These are phyloP conservation scores for Cheilosia impressa DNA, from an alignment of 2,888 invertebrate species.

Conservation along the genomic window DNA sequence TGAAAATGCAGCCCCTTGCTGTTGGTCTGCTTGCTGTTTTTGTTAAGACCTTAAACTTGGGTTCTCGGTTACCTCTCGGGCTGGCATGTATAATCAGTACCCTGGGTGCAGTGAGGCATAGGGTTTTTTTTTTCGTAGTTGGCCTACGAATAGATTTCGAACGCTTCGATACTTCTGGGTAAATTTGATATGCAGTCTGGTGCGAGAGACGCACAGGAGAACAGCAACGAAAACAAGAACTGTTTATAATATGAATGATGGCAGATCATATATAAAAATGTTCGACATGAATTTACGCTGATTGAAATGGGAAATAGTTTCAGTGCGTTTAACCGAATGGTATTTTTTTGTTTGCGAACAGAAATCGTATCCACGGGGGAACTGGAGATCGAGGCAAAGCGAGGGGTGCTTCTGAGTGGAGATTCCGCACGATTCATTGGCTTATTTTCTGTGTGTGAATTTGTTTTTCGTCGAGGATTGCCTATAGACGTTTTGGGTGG, in stretches of 20 bases:
- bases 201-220: conserved; percentile 29
- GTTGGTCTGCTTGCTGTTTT: conserved; percentile 29
- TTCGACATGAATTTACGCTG: conserved; percentile 68
- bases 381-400: conserved; percentile 25
- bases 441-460: background rate
- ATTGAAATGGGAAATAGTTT: conserved; percentile 65
- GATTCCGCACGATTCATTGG: conserved; percentile 37
- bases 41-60: conserved; percentile 65
- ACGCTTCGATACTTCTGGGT: conserved; percentile 55
- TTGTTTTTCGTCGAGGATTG: no score
- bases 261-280: conserved; percentile 65
- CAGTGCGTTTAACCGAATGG: conserved; percentile 38
- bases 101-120: conserved; percentile 38
- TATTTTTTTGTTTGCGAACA: conserved; percentile 51
- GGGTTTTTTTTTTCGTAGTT: conserved; percentile 34
- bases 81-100: background rate
- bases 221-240: conserved; percentile 54
- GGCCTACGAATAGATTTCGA: conserved; percentile 58
- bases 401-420: conserved; percentile 32
- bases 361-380: conserved; percentile 24
- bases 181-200: conserved; percentile 51
- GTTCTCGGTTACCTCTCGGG: conserved; percentile 54
- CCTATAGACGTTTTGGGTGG: no score
- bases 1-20: conserved; percentile 48
- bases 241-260: conserved; percentile 62